Evolutionary conservation across 1,140 invertebrate genomes (phyloP).

Genomic region (Pachyrhynchus sulphureomaculatus): DNA sequence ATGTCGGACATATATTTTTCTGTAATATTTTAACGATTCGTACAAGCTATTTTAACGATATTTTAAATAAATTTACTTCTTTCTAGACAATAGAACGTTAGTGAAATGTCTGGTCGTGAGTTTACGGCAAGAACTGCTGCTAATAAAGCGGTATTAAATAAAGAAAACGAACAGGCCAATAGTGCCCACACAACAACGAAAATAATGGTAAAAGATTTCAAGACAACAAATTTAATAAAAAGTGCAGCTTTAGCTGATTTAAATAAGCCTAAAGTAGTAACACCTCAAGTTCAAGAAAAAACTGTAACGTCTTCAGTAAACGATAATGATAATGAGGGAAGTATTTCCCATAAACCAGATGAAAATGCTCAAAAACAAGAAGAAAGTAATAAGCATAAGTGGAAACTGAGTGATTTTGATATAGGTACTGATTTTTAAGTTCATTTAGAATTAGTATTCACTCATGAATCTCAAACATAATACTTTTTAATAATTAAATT

Average conservation of each 20-base stretch:
- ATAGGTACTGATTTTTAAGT: conserved; percentile 64
- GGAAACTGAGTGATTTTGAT: conserved; percentile 91
- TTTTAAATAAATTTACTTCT: background rate
- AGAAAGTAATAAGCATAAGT: conserved; percentile 52
- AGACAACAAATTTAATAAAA: background rate
- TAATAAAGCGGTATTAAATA: background rate
- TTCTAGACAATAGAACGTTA: background rate
- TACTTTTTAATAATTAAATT: too few relatives aligned
- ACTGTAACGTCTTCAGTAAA: background rate
- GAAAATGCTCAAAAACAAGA: conserved; percentile 19
- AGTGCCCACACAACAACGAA: background rate
- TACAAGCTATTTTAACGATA: background rate
- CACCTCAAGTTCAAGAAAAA: background rate
- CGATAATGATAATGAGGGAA: background rate
- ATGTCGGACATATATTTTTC: background rate
- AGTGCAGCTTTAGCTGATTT: background rate
- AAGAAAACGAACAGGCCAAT: conserved; percentile 3
- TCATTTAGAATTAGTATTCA: too few relatives aligned
- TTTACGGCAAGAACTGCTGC: background rate
- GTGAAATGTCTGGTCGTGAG: background rate
- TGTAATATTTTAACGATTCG: background rate
- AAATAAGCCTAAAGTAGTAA: background rate
- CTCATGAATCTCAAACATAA: too few relatives aligned
- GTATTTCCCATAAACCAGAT: too few relatives aligned
- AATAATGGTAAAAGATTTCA: background rate